These are phyloP conservation scores for Aspidiotus destructor DNA, from an alignment of 2,888 invertebrate species.

Conservation along the genomic window DNA sequence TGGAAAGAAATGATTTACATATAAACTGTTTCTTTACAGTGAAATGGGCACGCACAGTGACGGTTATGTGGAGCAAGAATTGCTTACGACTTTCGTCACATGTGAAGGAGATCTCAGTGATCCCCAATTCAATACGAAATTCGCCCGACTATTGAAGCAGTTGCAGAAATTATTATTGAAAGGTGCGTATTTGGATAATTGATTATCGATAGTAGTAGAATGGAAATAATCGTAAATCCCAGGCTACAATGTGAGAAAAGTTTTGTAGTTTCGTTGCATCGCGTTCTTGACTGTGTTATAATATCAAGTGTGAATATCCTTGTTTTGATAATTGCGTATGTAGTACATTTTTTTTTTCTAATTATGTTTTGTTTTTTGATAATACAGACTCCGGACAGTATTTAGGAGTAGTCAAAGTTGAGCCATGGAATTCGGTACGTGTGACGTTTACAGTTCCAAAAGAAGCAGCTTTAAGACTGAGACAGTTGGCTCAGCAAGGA, in stretches of 20 bases:
- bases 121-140: constrained; percentile 72
- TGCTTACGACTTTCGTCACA: constrained; percentile 71
- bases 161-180: constrained; percentile 68
- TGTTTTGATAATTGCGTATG: too few species aligned
- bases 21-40: constrained; percentile 38
- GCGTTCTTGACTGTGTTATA: too few species aligned
- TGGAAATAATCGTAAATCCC: too few species aligned
- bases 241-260: too few species aligned
- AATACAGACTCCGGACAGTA: constrained; percentile 34
- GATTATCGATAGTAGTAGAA: neutral
- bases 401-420: constrained; percentile 62
- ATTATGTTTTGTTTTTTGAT: constrained; percentile 14
- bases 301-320: too few species aligned
- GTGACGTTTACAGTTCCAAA: constrained; percentile 95
- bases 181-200: constrained; percentile 46
- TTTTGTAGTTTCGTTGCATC: too few species aligned
- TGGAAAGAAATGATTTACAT: too few species aligned
- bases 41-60: constrained; percentile 79
- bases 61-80: constrained; percentile 47
- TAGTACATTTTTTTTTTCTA: neutral
- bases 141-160: constrained; percentile 65
- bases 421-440: constrained; percentile 97
- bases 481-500: constrained; percentile 84
- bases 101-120: constrained; percentile 85
- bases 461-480: constrained; percentile 84